phyloP scores from a whole-genome alignment of 2,888 invertebrate species.

The Synergus umbraculus region DNA sequence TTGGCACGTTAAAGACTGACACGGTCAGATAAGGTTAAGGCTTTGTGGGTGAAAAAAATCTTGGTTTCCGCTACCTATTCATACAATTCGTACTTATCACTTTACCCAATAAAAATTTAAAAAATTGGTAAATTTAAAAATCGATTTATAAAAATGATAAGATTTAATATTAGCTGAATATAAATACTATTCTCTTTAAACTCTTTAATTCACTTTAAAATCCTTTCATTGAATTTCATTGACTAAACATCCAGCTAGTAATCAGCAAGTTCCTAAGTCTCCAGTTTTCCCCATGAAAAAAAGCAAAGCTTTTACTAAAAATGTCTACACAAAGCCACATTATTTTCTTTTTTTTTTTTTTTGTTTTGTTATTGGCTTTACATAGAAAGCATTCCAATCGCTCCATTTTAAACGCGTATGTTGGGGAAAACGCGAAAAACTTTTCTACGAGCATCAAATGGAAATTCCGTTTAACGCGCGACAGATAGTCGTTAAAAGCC shows the following conservation, averaged over 20 bases:
- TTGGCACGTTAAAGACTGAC: conserved; percentile 30
- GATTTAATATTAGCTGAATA: too few species aligned
- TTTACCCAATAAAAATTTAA: background rate
- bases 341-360: background rate
- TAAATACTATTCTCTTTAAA: too few species aligned
- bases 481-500: conserved; percentile 39
- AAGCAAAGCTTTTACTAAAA: background rate
- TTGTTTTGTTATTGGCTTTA: background rate
- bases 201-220: too few species aligned
- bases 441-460: conserved; percentile 14
- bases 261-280: too few species aligned
- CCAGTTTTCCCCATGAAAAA: background rate
- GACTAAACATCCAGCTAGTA: too few species aligned
- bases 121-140: too few species aligned
- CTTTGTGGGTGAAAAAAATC: background rate
- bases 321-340: background rate
- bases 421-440: conserved; percentile 4
- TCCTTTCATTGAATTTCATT: background rate
- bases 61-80: too few species aligned
- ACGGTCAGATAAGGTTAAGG: conserved; percentile 27
- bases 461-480: conserved; percentile 21
- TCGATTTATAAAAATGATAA: too few species aligned
- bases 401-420: conserved; percentile 1
- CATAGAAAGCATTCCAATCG: conserved; percentile 1
- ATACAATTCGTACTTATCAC: background rate